Conservation (phyloP, 2,797 vertebrate species). For the Aldrovandia affinis region DNA sequence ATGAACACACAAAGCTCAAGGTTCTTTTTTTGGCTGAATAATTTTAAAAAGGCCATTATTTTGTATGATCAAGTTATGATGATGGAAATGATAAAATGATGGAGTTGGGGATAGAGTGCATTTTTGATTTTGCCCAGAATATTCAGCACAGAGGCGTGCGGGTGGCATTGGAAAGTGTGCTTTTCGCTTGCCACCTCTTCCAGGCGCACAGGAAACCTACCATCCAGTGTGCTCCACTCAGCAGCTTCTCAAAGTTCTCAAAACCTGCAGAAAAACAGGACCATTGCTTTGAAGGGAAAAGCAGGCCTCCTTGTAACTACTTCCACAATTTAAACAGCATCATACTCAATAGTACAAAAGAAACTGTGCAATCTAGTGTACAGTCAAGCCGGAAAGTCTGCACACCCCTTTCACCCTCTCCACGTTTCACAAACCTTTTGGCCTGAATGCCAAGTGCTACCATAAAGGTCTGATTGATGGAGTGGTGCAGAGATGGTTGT, state of each 20-base stretch:
- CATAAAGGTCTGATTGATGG: too few relatives aligned
- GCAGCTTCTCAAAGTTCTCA: slow-evolving; percentile 92
- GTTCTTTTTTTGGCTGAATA: too few relatives aligned
- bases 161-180: not conserved
- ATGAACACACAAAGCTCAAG: too few relatives aligned
- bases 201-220: slow-evolving; percentile 66
- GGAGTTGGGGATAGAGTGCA: not conserved
- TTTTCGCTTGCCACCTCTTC: not conserved
- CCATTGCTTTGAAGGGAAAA: not conserved
- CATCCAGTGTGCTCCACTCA: slow-evolving; percentile 96
- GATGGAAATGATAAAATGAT: not conserved
- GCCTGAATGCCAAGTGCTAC: too few relatives aligned
- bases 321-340: not conserved
- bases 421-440: too few relatives aligned
- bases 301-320: not conserved
- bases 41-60: too few relatives aligned
- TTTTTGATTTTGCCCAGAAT: not conserved
- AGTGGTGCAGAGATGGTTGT: too few relatives aligned
- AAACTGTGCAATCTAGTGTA: too few relatives aligned
- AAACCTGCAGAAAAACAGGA: slow-evolving; percentile 76
- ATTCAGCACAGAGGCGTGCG: not conserved
- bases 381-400: too few relatives aligned
- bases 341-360: not conserved
- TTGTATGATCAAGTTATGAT: too few relatives aligned
- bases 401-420: too few relatives aligned